phyloP scores from a whole-genome alignment of 1,140 invertebrate genomes.

The Rhynchophorus ferrugineus region DNA sequence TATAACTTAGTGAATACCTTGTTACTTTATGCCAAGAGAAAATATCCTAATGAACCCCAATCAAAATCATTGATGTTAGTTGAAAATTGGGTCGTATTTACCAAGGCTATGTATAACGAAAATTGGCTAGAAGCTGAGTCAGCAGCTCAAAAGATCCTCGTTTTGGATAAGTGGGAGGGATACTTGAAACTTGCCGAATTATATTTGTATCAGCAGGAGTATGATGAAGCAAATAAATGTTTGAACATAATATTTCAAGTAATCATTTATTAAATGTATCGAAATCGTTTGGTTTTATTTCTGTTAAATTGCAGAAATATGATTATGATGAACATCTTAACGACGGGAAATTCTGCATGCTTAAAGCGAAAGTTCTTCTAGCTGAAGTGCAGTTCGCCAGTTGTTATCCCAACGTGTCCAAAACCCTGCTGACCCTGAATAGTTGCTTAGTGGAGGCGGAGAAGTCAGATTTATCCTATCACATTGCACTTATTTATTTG shows the following conservation, averaged over 20 bases:
- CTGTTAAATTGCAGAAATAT: conserved; percentile 12
- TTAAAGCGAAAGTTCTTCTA: conserved; percentile 58
- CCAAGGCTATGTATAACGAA: conserved; percentile 54
- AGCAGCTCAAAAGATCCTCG: conserved; percentile 62
- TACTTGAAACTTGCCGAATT: conserved; percentile 57
- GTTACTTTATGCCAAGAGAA: conserved; percentile 49
- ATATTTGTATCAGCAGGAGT: conserved; percentile 60
- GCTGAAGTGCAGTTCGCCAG: conserved; percentile 56
- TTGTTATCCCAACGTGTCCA: conserved; percentile 44
- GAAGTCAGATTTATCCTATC: conserved; percentile 66
- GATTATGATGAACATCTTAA: conserved; percentile 17
- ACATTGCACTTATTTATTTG: conserved; percentile 65
- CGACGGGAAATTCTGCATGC: conserved; percentile 18
- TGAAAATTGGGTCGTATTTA: conserved; percentile 56
- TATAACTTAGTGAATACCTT: conserved; percentile 48
- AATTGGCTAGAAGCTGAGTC: conserved; percentile 70
- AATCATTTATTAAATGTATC: conserved; percentile 9
- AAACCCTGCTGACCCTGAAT: conserved; percentile 55
- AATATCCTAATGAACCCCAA: conserved; percentile 54
- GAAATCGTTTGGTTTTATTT: too few species aligned
- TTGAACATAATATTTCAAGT: conserved; percentile 46
- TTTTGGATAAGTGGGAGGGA: conserved; percentile 63
- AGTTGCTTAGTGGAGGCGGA: conserved; percentile 62
- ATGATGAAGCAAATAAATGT: conserved; percentile 50
- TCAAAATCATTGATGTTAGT: conserved; percentile 60